Conservation (phyloP, 1,140 invertebrate genomes). For the Arctopsyche grandis region DNA sequence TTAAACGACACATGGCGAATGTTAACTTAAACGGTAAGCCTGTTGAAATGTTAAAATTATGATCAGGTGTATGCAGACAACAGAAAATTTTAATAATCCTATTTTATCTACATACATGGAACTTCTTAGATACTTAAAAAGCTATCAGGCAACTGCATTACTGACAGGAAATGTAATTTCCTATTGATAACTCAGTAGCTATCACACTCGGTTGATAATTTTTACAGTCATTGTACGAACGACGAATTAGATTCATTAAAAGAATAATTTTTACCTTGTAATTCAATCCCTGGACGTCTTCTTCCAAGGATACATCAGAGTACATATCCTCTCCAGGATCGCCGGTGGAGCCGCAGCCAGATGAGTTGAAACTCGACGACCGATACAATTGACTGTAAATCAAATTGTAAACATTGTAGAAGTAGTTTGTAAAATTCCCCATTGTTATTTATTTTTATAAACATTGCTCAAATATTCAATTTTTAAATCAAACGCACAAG, state of each 20-base stretch:
- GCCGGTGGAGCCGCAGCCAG: slow-evolving; percentile 86
- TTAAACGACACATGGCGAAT: no score
- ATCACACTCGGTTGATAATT: neutral
- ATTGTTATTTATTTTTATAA: neutral
- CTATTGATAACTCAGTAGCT: neutral
- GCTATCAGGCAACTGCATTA: no score
- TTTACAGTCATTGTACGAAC: no score
- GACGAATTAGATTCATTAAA: neutral
- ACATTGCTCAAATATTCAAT: no score
- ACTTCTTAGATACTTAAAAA: no score
- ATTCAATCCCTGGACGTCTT: slow-evolving; percentile 90
- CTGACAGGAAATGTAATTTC: neutral
- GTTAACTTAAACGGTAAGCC: no score
- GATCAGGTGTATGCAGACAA: no score
- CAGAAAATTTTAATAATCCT: no score
- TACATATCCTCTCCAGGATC: slow-evolving; percentile 92
- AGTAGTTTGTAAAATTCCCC: neutral
- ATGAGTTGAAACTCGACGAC: slow-evolving; percentile 90
- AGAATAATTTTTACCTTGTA: slow-evolving; percentile 79
- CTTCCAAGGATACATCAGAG: slow-evolving; percentile 89
- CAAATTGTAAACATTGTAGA: slow-evolving; percentile 2
- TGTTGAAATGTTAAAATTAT: no score
- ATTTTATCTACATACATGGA: no score
- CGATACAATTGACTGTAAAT: slow-evolving; percentile 84
- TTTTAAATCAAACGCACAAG: no score